phyloP scores from a whole-genome alignment of 1,140 invertebrate genomes.

The Himalopsyche phryganea region DNA sequence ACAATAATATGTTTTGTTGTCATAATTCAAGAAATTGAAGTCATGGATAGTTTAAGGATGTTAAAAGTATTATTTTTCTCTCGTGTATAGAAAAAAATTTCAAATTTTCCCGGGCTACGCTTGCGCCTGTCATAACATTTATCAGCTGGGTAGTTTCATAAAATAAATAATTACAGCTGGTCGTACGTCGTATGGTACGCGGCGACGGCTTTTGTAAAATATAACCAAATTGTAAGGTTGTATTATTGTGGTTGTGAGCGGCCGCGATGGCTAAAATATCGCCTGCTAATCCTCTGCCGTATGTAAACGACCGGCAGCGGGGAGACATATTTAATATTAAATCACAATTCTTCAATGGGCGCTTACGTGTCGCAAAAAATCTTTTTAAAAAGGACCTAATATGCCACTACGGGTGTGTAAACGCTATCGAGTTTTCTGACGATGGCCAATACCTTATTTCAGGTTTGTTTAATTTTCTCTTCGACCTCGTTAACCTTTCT shows the following conservation, averaged over 20 bases:
- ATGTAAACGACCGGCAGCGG: conserved; percentile 48
- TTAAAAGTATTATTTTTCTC: no score
- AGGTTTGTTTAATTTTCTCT: no score
- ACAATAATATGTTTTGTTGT: no score
- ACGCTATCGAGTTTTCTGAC: conserved; percentile 91
- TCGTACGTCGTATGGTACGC: conserved; percentile 8
- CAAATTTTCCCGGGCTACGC: conserved; percentile 10
- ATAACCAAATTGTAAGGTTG: conserved; percentile 1
- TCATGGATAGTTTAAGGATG: no score
- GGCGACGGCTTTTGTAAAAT: no score
- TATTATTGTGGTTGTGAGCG: not conserved
- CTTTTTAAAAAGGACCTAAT: conserved; percentile 81
- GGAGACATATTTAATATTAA: conserved; percentile 11
- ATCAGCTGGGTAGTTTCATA: conserved; percentile 17
- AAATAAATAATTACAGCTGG: conserved; percentile 27
- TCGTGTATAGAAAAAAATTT: no score
- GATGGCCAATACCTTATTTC: conserved; percentile 83
- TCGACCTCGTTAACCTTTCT: no score
- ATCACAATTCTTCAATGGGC: conserved; percentile 56
- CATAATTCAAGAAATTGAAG: no score
- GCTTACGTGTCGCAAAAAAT: conserved; percentile 63
- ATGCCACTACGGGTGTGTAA: conserved; percentile 93
- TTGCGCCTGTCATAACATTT: conserved; percentile 1
- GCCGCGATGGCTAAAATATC: conserved; percentile 46
- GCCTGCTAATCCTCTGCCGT: conserved; percentile 49